Conservation (phyloP, 37 sponge, comb jelly and placozoan genomes). For the Agelas oroides region DNA sequence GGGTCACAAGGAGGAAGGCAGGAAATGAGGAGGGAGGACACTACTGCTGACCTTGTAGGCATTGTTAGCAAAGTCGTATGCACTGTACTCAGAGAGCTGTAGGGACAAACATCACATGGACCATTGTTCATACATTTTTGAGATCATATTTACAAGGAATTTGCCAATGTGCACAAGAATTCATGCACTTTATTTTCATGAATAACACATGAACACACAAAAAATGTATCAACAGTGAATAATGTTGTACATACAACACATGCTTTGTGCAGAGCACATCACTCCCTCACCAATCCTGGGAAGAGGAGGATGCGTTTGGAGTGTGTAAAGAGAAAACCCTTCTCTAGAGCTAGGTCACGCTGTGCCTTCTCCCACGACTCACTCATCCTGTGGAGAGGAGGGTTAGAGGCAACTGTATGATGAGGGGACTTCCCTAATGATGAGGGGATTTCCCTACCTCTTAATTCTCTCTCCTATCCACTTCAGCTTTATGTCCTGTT, state of each 20-base stretch:
- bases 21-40: background rate
- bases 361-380: conserved; percentile 54
- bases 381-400: conserved; percentile 12
- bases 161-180: too few species aligned
- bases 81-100: conserved; percentile 77
- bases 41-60: conserved; percentile 66
- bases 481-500: conserved; percentile 66
- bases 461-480: conserved; percentile 79
- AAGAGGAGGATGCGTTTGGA: conserved; percentile 78
- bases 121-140: too few species aligned
- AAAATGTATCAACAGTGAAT: too few species aligned
- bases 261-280: background rate
- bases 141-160: too few species aligned
- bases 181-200: too few species aligned
- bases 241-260: too few species aligned
- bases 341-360: background rate
- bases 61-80: conserved; percentile 82
- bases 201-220: too few species aligned
- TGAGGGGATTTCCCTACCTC: conserved; percentile 37
- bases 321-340: conserved; percentile 49
- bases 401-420: background rate
- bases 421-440: too few species aligned
- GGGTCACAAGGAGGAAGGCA: too few species aligned
- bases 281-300: conserved; percentile 79
- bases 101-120: background rate